Evolutionary conservation across 2,888 invertebrate genomes (phyloP).

Genomic region (Epinotia demarniana): DNA sequence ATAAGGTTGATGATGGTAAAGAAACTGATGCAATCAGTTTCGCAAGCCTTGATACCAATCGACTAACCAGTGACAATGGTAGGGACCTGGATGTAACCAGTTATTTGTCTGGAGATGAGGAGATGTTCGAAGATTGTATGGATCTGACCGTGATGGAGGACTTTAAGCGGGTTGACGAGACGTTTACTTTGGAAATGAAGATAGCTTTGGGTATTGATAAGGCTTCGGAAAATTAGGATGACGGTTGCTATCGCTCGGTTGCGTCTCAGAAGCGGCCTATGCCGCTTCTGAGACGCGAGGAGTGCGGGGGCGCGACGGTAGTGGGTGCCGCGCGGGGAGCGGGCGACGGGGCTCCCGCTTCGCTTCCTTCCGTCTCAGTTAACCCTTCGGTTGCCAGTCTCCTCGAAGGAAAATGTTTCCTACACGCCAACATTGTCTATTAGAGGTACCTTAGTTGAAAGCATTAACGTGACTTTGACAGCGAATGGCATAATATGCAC

Average conservation of each 20-base stretch:
- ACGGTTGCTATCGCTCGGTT: not conserved
- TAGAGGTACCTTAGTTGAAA: too few species aligned
- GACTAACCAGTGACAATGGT: not conserved
- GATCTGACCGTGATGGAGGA: constrained; percentile 54
- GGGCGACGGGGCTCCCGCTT: too few species aligned
- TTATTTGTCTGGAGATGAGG: constrained; percentile 52
- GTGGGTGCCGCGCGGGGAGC: too few species aligned
- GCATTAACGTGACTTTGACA: too few species aligned
- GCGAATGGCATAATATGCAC: too few species aligned
- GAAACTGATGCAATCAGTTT: not conserved
- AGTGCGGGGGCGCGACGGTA: too few species aligned
- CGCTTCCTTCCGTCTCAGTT: too few species aligned
- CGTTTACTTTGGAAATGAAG: constrained; percentile 78
- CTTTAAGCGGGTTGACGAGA: constrained; percentile 64
- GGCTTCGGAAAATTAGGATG: constrained; percentile 37
- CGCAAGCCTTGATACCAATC: not conserved
- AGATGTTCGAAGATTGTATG: constrained; percentile 72
- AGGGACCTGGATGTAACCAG: constrained; percentile 1
- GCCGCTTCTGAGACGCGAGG: too few species aligned
- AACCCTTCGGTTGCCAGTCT: too few species aligned
- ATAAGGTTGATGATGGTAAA: not conserved
- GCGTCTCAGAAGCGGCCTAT: too few species aligned
- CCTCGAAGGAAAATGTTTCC: too few species aligned
- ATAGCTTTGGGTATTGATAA: constrained; percentile 66
- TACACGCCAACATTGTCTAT: too few species aligned